Base-by-base conservation (phyloP, 35 echinoderm and acorn worm genomes). In the Apostichopus parvimensis region DNA sequence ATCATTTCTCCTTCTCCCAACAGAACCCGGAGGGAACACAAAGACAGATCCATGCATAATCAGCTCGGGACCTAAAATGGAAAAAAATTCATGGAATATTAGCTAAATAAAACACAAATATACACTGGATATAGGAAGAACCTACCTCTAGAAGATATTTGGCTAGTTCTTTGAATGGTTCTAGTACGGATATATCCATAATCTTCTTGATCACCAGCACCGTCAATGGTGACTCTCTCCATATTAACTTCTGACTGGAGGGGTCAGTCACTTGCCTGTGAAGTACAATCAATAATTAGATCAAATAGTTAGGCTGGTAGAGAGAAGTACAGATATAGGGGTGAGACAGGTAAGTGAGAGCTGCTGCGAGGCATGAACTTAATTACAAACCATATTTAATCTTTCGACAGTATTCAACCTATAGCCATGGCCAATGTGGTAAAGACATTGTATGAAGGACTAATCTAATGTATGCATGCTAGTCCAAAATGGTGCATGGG, bases 191-290 rank as follows among this genome's bases (percentile, higher is more conserved):
- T 57, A 86, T 77, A 72, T 99, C 97, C 70, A 89, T 93, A n/a
- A 99, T 96, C 66, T 99, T 99, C 88, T 99, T 99, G 86, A 99
- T 99, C 53, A 99, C 92, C 11, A 99, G 85, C 6, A 99, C 97
- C 1, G 97, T 94, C 24, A 99, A 91, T 52, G 97, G 95, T 6
- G 87, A 80, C 13, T 92, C 62, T 93, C 94, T 94, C 97, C 97
- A 99, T 72, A 79, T 92, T 20, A 99, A 79, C 70, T 87, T 66
- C 60, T 99, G 97, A 77, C 95, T 93, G 12, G 97, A 95, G 17
- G 97, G 97, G 73, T 99, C 97, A 73, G 97, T 99, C 87, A 99
- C 97, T 87, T 99, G 97, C 97, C 97, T 99, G 79, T 34, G 53
- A 77, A 80, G 28, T 45, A 52, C 9, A 80, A 61, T 61, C 58